Evolutionary conservation across 2,113 vertebrate genomes (phyloP).

Genomic region (Sterna hirundo): DNA sequence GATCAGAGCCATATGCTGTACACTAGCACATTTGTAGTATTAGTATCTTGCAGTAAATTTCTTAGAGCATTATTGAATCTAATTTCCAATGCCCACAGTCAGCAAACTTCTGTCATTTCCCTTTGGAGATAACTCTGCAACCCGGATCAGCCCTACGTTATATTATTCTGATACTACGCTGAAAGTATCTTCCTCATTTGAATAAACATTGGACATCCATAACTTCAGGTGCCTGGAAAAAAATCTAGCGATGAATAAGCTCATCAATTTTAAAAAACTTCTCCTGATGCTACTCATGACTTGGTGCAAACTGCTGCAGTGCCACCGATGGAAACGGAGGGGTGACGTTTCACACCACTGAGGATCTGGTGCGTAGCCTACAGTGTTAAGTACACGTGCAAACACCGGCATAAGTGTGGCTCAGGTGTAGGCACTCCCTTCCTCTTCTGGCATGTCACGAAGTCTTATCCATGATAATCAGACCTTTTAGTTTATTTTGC

Average conservation of each 20-base stretch:
- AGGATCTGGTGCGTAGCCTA: neutral
- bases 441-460: neutral
- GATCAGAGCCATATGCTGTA: slow-evolving; percentile 33
- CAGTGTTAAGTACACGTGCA: neutral
- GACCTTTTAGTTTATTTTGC: neutral
- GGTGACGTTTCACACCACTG: neutral
- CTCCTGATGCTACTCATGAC: neutral
- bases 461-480: neutral
- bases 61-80: neutral
- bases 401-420: accelerated
- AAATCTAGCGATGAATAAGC: neutral
- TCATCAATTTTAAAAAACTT: neutral
- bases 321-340: neutral
- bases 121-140: neutral
- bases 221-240: neutral
- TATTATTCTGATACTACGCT: neutral
- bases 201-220: neutral
- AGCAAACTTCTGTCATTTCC: neutral
- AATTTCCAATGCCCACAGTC: neutral
- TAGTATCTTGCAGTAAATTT: slow-evolving; percentile 10
- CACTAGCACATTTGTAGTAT: neutral
- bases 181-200: neutral
- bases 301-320: neutral
- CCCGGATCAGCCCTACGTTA: neutral
- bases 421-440: neutral